These are phyloP conservation scores for Myiozetetes cayanensis DNA, from an alignment of 2,113 vertebrate genomes.

Conservation along the genomic window DNA sequence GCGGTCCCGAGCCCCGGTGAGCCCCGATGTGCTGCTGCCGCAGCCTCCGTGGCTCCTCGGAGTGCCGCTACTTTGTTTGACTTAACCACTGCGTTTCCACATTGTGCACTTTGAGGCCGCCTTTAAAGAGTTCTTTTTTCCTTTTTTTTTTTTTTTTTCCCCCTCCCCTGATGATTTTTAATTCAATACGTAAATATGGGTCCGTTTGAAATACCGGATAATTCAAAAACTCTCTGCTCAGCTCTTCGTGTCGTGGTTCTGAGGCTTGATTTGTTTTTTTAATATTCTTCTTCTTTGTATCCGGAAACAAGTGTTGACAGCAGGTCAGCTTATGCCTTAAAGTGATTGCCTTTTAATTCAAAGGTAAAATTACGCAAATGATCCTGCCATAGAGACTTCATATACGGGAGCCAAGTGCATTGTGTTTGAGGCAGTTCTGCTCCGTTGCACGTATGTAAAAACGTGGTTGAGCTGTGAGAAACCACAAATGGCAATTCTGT, in stretches of 20 bases:
- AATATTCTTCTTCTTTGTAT: neutral
- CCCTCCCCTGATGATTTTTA: neutral
- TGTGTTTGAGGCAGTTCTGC: neutral
- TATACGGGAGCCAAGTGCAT: neutral
- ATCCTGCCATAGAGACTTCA: neutral
- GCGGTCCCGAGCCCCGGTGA: fast-evolving
- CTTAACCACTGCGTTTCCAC: neutral
- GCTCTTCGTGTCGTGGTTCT: fast-evolving
- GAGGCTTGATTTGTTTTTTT: neutral
- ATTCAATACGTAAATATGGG: neutral
- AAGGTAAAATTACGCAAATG: neutral
- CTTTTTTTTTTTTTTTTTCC: neutral
- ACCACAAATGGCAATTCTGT: neutral
- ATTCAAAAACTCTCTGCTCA: neutral
- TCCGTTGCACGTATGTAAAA: neutral
- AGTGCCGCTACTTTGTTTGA: neutral
- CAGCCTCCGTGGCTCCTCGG: neutral
- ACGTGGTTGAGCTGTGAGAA: neutral
- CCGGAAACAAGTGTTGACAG: neutral
- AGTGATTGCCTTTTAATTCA: neutral
- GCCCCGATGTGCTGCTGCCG: neutral
- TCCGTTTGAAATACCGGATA: neutral
- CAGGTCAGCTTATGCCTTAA: neutral
- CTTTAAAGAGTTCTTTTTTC: fast-evolving
- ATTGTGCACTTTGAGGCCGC: fast-evolving